Evolutionary conservation across 1,140 invertebrate species (phyloP), one percentile per base, ranked within the genome.

Genomic region (Heterodera schachtii): DNA sequence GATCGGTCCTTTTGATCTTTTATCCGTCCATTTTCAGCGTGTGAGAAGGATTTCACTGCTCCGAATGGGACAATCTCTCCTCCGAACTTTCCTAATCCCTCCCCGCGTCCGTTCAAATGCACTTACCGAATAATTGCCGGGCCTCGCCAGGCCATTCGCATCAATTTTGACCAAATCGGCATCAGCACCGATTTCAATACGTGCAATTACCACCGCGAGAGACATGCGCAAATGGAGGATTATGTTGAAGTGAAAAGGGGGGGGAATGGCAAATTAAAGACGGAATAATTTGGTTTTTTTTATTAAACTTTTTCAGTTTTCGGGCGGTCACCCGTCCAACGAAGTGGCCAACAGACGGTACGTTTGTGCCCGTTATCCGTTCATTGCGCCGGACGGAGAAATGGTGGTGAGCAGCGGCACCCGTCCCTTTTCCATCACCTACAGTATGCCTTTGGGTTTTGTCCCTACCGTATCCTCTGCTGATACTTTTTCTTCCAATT

Each of bases 21-120:
- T 13, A 64, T 64, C 13, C 3, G 6, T 52, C 9, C 8, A 11
- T 16, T 19, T 64, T 82, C 31, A 79, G 83, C 84, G 43, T 84
- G 83, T 66, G 67, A 84, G 31, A 75, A 77, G 57, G 84, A 85
- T 69, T 84, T 84, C 43, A 81, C 49, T 44, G 79, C 49, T 19
- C 66, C 71, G 66, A 88, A 90, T 64, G 87, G 87, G 46, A 90
- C 89, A 19, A 88, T 88, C 64, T 79, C 74, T 75, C 80, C 87
- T 9, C 88, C 89, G 19, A 88, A 90, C 70, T 87, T 83, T 44
- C 80, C 87, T n/a, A 73, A 75, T 64, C 46, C 80, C 4, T 70
- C 81, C 21, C 60, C 71, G 44, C 66, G 49, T 64, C 79, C 85
- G 13, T 87, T 89, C 80, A 86, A 82, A 71, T 88, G 87, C 73